These are phyloP conservation scores for Lordiphosa clarofinis DNA, from an alignment of 1,140 invertebrate species.

Conservation along the genomic window DNA sequence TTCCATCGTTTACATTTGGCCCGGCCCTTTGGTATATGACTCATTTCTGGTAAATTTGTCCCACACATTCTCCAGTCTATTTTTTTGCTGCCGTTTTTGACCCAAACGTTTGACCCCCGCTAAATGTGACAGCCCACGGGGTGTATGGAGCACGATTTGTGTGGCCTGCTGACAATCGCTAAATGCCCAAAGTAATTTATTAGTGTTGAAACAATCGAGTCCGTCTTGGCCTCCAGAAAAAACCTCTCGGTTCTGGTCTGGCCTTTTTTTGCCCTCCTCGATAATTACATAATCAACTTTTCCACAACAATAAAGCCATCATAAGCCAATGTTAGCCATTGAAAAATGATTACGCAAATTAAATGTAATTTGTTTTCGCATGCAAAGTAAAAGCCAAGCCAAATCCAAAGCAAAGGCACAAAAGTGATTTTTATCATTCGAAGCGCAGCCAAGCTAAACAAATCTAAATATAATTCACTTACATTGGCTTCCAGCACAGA, in stretches of 20 bases:
- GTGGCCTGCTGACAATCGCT: slow-evolving; percentile 14
- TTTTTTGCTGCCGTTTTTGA: slow-evolving; percentile 22
- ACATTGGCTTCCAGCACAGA: slow-evolving; percentile 32
- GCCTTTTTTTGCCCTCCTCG: slow-evolving; percentile 1
- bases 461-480: slow-evolving; percentile 71
- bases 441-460: slow-evolving; percentile 55
- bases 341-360: slow-evolving; percentile 71
- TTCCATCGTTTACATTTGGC: no score
- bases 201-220: slow-evolving; percentile 37
- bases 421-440: slow-evolving; percentile 60
- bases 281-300: slow-evolving; percentile 51
- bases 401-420: slow-evolving; percentile 31
- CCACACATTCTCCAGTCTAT: slow-evolving; percentile 24
- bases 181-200: slow-evolving; percentile 30
- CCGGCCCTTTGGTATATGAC: background rate
- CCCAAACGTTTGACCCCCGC: slow-evolving; percentile 33
- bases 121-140: slow-evolving; percentile 19
- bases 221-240: background rate
- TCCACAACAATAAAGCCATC: slow-evolving; percentile 33
- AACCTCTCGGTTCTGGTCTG: slow-evolving; percentile 15
- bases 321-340: slow-evolving; percentile 50
- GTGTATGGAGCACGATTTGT: slow-evolving; percentile 36
- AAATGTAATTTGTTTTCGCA: slow-evolving; percentile 66
- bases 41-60: slow-evolving; percentile 34
- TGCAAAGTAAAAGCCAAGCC: slow-evolving; percentile 48